phyloP scores from a whole-genome alignment of 2,888 invertebrate species.

The Ditylenchus weischeri region DNA sequence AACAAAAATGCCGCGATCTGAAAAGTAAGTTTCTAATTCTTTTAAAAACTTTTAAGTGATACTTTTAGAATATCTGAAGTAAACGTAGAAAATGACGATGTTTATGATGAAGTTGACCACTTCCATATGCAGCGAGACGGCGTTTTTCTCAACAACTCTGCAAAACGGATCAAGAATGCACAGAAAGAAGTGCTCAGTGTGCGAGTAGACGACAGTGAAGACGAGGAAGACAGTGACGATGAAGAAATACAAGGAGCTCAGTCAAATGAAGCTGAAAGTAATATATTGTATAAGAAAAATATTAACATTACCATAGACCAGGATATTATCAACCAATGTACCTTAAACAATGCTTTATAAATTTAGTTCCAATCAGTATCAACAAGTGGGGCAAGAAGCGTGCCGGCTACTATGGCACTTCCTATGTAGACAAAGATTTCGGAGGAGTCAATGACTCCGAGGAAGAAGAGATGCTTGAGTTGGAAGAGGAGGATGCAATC shows the following conservation, averaged over 20 bases:
- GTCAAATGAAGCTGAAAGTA: too few relatives aligned
- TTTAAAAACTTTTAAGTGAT: background rate
- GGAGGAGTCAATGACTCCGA: constrained; percentile 50
- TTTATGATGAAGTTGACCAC: constrained; percentile 49
- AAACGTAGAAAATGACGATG: constrained; percentile 35
- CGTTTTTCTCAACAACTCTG: constrained; percentile 12
- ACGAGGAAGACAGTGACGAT: constrained; percentile 26
- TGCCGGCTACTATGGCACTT: constrained; percentile 57
- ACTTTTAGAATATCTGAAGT: background rate
- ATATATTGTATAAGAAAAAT: too few relatives aligned
- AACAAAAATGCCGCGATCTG: too few relatives aligned
- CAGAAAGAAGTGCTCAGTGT: constrained; percentile 44
- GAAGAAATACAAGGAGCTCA: constrained; percentile 10
- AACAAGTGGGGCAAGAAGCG: constrained; percentile 61
- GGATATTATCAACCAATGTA: too few relatives aligned
- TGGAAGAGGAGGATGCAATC: constrained; percentile 52
- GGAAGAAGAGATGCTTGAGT: constrained; percentile 40
- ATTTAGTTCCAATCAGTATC: constrained; percentile 41
- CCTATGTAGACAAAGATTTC: constrained; percentile 46
- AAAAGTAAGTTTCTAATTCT: too few relatives aligned
- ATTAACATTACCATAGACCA: too few relatives aligned
- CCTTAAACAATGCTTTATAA: constrained; percentile 4
- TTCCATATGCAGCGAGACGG: constrained; percentile 41
- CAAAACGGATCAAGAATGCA: background rate
- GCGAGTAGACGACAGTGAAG: constrained; percentile 24